These are phyloP conservation scores for Ischnura elegans DNA, from an alignment of 2,888 invertebrate genomes.

Conservation along the genomic window DNA sequence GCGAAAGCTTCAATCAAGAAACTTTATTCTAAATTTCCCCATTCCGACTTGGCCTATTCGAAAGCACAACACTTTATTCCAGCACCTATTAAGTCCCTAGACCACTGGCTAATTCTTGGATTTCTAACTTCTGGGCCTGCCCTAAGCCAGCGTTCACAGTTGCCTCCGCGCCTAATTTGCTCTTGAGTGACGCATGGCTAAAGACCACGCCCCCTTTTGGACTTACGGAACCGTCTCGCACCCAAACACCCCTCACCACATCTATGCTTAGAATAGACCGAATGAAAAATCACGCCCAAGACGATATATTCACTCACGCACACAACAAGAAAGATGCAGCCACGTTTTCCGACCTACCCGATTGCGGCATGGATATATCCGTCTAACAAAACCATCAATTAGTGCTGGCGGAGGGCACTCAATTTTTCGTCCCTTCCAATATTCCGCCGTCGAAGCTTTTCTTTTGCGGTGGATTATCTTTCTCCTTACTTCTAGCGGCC, in stretches of 20 bases:
- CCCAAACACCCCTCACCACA: neutral
- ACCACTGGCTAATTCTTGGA: neutral
- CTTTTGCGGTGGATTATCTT: too few species aligned
- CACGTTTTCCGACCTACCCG: neutral
- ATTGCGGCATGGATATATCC: neutral
- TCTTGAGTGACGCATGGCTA: neutral
- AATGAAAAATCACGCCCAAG: neutral
- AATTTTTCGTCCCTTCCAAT: neutral
- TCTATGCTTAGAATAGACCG: neutral
- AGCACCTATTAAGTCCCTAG: neutral
- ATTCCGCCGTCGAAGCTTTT: neutral
- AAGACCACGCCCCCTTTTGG: neutral
- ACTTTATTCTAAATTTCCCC: too few species aligned
- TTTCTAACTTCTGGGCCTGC: neutral
- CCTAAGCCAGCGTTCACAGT: neutral
- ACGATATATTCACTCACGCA: neutral
- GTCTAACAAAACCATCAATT: neutral
- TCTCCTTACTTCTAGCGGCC: too few species aligned
- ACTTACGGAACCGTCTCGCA: too few species aligned
- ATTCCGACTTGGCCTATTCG: too few species aligned
- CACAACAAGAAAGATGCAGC: too few species aligned
- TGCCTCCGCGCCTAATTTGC: conserved; percentile 26
- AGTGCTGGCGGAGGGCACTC: neutral
- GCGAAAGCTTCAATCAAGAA: too few species aligned
- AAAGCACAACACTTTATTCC: neutral